A percentile compares a stretch with the other conserved stretches of the same genome.
Evolutionary conservation across 2,888 invertebrate genomes (phyloP).

Genomic region (Cylindroiulus punctatus): DNA sequence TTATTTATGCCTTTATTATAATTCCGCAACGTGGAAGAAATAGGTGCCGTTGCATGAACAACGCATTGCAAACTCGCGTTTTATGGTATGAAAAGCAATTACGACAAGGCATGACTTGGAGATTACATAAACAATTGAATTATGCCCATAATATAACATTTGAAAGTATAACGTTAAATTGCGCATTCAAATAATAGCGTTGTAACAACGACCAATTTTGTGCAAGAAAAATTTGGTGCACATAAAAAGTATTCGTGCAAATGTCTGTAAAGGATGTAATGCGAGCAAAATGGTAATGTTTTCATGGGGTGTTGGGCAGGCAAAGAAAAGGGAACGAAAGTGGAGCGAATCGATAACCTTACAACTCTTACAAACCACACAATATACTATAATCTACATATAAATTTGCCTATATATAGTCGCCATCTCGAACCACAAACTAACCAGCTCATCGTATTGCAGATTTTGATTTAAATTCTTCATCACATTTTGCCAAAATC

Average conservation of each 20-base stretch:
- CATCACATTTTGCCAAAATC: too few species aligned
- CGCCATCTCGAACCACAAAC: too few species aligned
- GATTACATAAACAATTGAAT: slow-evolving; percentile 42
- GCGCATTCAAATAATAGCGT: background rate
- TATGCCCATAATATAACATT: background rate
- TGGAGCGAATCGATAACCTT: background rate
- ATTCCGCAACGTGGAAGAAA: background rate
- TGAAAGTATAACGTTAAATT: background rate
- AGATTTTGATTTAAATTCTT: too few species aligned
- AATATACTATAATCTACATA: too few species aligned
- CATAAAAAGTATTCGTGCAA: background rate
- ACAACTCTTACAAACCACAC: background rate
- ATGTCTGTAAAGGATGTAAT: background rate
- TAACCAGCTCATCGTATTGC: too few species aligned
- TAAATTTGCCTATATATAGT: background rate
- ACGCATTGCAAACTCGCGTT: background rate
- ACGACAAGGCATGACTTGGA: slow-evolving; percentile 15
- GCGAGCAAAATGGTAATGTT: background rate
- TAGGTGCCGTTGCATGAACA: background rate
- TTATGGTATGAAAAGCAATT: background rate
- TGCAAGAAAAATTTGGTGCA: background rate
- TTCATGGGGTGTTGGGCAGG: background rate
- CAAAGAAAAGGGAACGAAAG: background rate
- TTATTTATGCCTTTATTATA: background rate
- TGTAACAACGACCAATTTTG: background rate